Percentiles rank a stretch among this genome's conserved stretches.
Conservation (phyloP, 1,140 invertebrate genomes). For the Caenorhabditis latens region DNA sequence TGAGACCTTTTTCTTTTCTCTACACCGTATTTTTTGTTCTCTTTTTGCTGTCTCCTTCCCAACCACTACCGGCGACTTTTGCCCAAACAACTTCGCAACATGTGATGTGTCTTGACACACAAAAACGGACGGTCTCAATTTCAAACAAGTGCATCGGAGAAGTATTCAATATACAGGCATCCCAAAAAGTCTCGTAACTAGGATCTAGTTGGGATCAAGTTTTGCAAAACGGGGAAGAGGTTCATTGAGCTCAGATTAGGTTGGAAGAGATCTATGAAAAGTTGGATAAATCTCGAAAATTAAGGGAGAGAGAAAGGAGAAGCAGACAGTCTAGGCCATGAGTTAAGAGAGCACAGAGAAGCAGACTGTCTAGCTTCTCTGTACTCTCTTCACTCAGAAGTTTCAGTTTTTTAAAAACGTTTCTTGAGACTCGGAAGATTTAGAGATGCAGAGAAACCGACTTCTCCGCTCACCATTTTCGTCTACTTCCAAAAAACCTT, state of each 20-base stretch:
- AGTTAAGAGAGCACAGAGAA: too few relatives aligned
- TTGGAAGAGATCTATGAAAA: background rate
- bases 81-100: conserved; percentile 49
- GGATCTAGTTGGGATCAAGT: background rate
- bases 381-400: too few relatives aligned
- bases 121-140: conserved; percentile 16
- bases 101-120: background rate
- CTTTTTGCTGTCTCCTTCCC: background rate
- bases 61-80: conserved; percentile 29
- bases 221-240: too few relatives aligned
- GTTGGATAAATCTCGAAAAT: background rate
- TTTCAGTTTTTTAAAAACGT: too few relatives aligned
- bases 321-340: too few relatives aligned
- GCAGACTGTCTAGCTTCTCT: too few relatives aligned
- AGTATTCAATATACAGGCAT: too few relatives aligned
- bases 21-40: conserved; percentile 4
- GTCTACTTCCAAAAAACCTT: background rate
- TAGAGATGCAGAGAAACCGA: too few relatives aligned
- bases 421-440: too few relatives aligned
- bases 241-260: background rate
- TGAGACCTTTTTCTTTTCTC: background rate
- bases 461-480: background rate
- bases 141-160: conserved; percentile 20
- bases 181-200: background rate
- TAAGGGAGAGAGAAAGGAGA: too few relatives aligned